A percentile compares a stretch with the other conserved stretches of the same genome.
Evolutionary conservation across 1,140 invertebrate species (phyloP).

Genomic region (Luehdorfia chinensis): DNA sequence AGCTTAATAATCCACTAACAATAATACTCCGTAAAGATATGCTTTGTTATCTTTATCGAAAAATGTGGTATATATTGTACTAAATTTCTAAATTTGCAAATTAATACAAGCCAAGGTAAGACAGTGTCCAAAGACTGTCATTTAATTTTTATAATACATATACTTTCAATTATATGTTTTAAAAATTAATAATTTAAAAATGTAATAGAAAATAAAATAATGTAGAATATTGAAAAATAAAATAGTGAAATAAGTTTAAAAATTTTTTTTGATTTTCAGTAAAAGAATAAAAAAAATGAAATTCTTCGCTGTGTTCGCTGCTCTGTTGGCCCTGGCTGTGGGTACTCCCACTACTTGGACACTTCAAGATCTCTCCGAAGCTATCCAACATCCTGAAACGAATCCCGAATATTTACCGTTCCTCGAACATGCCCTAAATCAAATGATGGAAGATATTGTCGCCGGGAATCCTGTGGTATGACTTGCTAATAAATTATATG

Average conservation of each 20-base stretch:
- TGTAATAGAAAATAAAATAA: no score
- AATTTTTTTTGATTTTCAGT: no score
- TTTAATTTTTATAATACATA: not conserved
- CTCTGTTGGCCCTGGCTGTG: conserved; percentile 34
- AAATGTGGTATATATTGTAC: not conserved
- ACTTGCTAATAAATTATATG: not conserved
- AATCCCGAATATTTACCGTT: conserved; percentile 38
- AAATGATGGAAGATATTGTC: conserved; percentile 28
- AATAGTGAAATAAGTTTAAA: no score
- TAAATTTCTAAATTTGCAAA: not conserved
- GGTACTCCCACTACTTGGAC: conserved; percentile 18
- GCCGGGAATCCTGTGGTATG: conserved; percentile 11
- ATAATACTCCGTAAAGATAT: conserved; percentile 5
- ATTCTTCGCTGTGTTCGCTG: conserved; percentile 45
- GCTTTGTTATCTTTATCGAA: not conserved
- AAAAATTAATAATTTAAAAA: not conserved
- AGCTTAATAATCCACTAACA: conserved; percentile 1
- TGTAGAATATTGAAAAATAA: no score
- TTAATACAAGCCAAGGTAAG: conserved; percentile 5
- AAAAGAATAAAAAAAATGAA: conserved; percentile 58
- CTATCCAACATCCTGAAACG: conserved; percentile 33
- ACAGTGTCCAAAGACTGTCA: not conserved
- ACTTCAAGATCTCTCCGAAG: conserved; percentile 26
- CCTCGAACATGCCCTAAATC: conserved; percentile 39
- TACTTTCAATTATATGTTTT: no score